Evolutionary conservation across 1,140 invertebrate species (phyloP), one percentile per base, ranked within the genome.

Genomic region (Sinella curviseta): DNA sequence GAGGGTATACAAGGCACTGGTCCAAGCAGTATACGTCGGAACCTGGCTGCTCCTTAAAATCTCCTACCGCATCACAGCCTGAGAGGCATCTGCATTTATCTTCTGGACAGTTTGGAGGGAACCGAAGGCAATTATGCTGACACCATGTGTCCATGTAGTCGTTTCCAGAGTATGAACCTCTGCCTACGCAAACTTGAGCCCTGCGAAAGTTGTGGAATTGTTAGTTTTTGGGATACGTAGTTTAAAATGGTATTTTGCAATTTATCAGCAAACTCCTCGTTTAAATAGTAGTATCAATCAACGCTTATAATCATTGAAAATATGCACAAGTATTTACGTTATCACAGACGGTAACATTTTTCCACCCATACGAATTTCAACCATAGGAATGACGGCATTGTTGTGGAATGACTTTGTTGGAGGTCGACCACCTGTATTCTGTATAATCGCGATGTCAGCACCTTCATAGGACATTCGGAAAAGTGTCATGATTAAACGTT

Each of bases 71-170:
- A 26, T 73, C 34, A 30, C 81, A 82, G n/a, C 36, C 74, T 17
- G 33, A 48, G 34, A 77, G 93, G 84, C 94, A 96, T 65, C 89
- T 87, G 81, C 94, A 96, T 14, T 93, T 88, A 12, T 88, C 86
- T 28, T 89, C 86, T 0, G 94, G 94, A 86, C 94, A 96, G 85
- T 94, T 93, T 0, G 94, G 93, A 24, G 94, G 94, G 86, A 95
- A 94, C 39, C 92, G 90, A 70, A 95, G 87, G 81, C 94, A 96
- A 86, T 95, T 95, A 24, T 87, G 90, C 86, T 93, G 91, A 85
- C 94, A 95, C 94, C 94, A 96, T 77, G 90, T 88, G 77, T 89
- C 88, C 89, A 95, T 93, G 30, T 93, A 93, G 16, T 92, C 92
- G 78, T 94, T 88, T 24, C 87, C 81, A 28, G 90, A 88, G 86